phyloP scores from a whole-genome alignment of 37 sponge, comb jelly and placozoan species.

The Haliclona indistincta region DNA sequence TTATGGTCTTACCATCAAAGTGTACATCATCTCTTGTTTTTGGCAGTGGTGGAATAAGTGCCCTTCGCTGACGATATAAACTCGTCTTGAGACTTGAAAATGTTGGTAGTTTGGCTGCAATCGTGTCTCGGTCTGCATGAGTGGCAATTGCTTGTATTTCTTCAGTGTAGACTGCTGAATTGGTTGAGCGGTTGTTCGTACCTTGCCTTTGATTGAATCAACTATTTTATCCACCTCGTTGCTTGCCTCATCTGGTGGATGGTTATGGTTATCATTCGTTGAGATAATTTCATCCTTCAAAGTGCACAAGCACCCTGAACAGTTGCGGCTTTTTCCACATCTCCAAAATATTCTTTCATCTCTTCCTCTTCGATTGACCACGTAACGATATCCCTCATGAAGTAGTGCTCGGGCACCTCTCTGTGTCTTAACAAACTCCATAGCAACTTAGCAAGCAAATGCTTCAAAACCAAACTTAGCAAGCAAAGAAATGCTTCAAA shows the following conservation, averaged over 20 bases:
- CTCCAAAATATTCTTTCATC: conserved; percentile 18
- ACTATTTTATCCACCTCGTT: no score
- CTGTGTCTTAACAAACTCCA: background rate
- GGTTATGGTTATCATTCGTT: no score
- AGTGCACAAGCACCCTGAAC: background rate
- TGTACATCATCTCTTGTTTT: conserved; percentile 3
- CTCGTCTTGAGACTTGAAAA: background rate
- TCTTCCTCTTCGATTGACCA: conserved; percentile 15
- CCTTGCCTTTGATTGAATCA: no score
- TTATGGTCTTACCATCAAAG: conserved; percentile 15
- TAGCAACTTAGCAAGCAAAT: no score
- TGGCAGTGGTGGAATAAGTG: conserved; percentile 9
- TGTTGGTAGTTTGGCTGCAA: conserved; percentile 20
- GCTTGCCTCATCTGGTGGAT: no score
- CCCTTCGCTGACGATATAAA: conserved; percentile 5
- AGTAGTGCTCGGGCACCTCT: background rate
- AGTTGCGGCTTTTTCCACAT: conserved; percentile 4
- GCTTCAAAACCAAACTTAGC: no score
- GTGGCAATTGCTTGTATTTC: background rate
- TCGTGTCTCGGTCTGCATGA: background rate
- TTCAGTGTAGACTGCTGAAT: background rate
- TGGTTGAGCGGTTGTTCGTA: no score
- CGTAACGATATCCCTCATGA: conserved; percentile 25
- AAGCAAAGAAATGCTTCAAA: no score
- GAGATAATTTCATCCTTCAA: background rate